Conservation (phyloP, 2,888 invertebrate genomes). For the Dioctria rufipes region DNA sequence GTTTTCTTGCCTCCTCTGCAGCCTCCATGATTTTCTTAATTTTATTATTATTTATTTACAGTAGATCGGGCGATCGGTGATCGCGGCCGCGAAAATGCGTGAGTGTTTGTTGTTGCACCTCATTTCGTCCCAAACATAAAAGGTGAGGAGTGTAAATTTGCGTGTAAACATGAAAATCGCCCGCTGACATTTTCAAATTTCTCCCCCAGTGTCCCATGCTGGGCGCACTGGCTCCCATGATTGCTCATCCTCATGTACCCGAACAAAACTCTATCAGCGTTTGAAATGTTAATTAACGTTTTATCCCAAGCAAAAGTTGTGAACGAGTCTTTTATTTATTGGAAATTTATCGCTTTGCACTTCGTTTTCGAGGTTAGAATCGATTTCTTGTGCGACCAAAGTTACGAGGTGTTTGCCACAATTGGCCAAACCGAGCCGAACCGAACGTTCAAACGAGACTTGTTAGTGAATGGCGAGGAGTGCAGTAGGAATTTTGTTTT, state of each 20-base stretch:
- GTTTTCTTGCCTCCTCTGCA: neutral
- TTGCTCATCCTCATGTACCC: neutral
- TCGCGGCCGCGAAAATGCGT: constrained; percentile 22
- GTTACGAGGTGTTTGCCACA: constrained; percentile 52
- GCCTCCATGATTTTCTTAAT: neutral
- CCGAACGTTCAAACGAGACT: neutral
- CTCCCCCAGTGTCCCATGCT: constrained; percentile 47
- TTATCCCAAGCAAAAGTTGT: constrained; percentile 27
- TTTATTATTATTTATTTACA: constrained; percentile 25
- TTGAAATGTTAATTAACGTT: constrained; percentile 55
- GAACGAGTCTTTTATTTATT: constrained; percentile 54
- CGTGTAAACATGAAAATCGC: constrained; percentile 58
- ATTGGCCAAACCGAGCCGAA: constrained; percentile 13
- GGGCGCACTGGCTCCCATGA: constrained; percentile 30
- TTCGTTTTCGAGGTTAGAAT: constrained; percentile 53
- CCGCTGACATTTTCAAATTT: constrained; percentile 57
- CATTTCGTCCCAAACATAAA: constrained; percentile 46
- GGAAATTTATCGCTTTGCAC: constrained; percentile 48
- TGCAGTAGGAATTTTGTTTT: neutral
- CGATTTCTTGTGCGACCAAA: constrained; percentile 41
- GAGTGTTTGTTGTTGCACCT: constrained; percentile 54
- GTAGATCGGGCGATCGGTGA: neutral
- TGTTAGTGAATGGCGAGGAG: neutral
- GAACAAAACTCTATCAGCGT: constrained; percentile 16
- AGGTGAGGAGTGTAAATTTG: constrained; percentile 56